Percentiles rank a stretch among this genome's conserved stretches.
phyloP scores from a whole-genome alignment of 1,140 invertebrate species.

The Chymomyza costata region DNA sequence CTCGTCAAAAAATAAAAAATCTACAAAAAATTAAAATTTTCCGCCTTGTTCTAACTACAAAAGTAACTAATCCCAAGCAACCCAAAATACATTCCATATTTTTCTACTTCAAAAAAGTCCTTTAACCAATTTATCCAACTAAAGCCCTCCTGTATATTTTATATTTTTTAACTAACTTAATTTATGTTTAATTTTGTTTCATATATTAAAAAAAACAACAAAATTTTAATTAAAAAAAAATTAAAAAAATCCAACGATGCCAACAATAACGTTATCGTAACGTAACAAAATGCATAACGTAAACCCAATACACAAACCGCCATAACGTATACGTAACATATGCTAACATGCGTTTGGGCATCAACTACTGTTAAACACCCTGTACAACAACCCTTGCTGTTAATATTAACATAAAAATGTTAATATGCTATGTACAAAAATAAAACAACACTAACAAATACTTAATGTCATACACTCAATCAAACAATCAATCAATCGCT shows the following conservation, averaged over 20 bases:
- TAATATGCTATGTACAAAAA: slow-evolving; percentile 3
- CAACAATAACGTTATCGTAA: slow-evolving; percentile 57
- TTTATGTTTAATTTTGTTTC: slow-evolving; percentile 48
- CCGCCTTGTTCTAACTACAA: slow-evolving; percentile 15
- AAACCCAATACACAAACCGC: slow-evolving; percentile 48
- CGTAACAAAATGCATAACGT: slow-evolving; percentile 15
- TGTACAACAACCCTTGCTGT: slow-evolving; percentile 8
- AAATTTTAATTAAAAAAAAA: slow-evolving; percentile 23
- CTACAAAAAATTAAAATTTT: slow-evolving; percentile 9
- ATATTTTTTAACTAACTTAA: slow-evolving; percentile 25
- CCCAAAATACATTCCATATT: slow-evolving; percentile 18
- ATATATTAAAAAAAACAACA: slow-evolving; percentile 25
- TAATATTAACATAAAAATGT: slow-evolving; percentile 22
- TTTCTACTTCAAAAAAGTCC: slow-evolving; percentile 4
- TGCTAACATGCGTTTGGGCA: slow-evolving; percentile 47
- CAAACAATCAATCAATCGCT: slow-evolving; percentile 26
- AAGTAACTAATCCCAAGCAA: neutral
- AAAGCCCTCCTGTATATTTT: too few relatives aligned
- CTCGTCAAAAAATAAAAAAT: slow-evolving; percentile 49
- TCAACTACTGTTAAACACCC: slow-evolving; percentile 18
- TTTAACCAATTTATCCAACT: slow-evolving; percentile 11
- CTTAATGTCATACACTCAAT: slow-evolving; percentile 20
- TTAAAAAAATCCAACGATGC: slow-evolving; percentile 52
- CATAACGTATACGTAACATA: slow-evolving; percentile 31
- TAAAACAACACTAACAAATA: slow-evolving; percentile 7